phyloP scores from a whole-genome alignment of 2,888 invertebrate species.

The Clistopyga incitator region DNA sequence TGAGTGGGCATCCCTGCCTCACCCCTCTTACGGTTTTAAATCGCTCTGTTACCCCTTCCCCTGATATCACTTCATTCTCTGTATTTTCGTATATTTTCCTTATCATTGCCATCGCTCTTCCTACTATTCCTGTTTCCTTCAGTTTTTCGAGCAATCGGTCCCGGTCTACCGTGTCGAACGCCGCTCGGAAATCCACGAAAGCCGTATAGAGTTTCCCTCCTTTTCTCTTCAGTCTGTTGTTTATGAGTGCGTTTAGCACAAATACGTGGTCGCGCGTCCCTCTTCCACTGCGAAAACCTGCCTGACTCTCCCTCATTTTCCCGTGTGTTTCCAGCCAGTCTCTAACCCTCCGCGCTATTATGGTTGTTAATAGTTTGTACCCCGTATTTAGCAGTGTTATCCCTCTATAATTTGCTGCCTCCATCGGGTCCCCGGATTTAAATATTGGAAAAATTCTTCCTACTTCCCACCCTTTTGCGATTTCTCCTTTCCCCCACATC shows the following conservation, averaged over 20 bases:
- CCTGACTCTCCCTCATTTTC: too few relatives aligned
- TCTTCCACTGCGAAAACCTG: slow-evolving; percentile 25
- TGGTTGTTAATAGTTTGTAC: too few relatives aligned
- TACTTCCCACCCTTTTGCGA: too few relatives aligned
- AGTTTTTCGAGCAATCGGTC: slow-evolving; percentile 12
- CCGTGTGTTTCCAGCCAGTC: too few relatives aligned
- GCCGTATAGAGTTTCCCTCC: slow-evolving; percentile 37
- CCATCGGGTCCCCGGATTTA: too few relatives aligned
- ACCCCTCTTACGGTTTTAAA: not conserved
- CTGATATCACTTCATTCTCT: slow-evolving; percentile 1
- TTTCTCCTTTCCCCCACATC: too few relatives aligned
- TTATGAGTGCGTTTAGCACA: slow-evolving; percentile 48
- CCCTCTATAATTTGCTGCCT: too few relatives aligned
- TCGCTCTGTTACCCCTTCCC: not conserved
- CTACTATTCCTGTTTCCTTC: slow-evolving; percentile 21
- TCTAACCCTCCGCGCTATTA: too few relatives aligned
- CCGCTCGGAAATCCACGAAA: slow-evolving; percentile 48
- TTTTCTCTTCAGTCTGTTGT: slow-evolving; percentile 40
- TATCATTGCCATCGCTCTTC: slow-evolving; percentile 15
- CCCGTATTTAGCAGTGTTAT: too few relatives aligned
- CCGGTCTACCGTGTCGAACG: slow-evolving; percentile 27
- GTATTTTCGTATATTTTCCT: slow-evolving; percentile 51
- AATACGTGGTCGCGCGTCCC: slow-evolving; percentile 52
- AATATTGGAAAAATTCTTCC: too few relatives aligned
- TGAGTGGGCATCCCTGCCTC: slow-evolving; percentile 3